phyloP scores from a whole-genome alignment of 2,113 vertebrate genomes.

The Oncorhynchus clarkii region DNA sequence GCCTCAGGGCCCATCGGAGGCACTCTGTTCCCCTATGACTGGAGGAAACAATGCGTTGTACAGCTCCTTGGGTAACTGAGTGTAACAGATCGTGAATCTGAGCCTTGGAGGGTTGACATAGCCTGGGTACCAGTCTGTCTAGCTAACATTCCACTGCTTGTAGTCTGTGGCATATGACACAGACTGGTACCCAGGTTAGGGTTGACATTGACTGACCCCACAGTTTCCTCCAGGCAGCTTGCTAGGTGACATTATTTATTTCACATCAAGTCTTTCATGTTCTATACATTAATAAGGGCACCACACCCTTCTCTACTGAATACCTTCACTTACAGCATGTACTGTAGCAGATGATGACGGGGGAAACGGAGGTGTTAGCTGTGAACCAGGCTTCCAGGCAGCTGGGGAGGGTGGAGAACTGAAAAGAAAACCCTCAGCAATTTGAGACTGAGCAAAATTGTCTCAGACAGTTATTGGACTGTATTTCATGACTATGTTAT shows the following conservation, averaged over 20 bases:
- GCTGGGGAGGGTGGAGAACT: not conserved
- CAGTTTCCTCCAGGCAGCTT: too few species aligned
- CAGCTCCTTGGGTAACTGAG: not conserved
- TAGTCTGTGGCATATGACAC: too few species aligned
- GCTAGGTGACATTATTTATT: too few species aligned
- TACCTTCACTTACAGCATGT: too few species aligned
- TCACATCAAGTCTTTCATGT: too few species aligned
- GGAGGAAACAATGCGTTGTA: not conserved
- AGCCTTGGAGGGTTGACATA: not conserved
- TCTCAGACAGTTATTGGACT: not conserved
- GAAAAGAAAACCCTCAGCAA: not conserved
- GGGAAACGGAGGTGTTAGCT: not conserved
- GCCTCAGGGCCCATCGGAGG: not conserved
- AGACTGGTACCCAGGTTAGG: too few species aligned
- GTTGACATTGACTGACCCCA: too few species aligned
- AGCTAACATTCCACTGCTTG: too few species aligned
- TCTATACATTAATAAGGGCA: too few species aligned
- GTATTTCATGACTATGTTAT: not conserved
- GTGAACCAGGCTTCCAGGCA: not conserved
- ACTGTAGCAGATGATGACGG: too few species aligned
- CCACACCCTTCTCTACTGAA: too few species aligned
- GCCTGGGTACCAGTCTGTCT: not conserved
- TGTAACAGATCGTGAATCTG: not conserved
- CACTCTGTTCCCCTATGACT: not conserved
- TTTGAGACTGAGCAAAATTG: not conserved